A percentile compares a stretch with the other conserved stretches of the same genome.
Conservation (phyloP, 2,888 invertebrate species). For the Chelonus formosanus region DNA sequence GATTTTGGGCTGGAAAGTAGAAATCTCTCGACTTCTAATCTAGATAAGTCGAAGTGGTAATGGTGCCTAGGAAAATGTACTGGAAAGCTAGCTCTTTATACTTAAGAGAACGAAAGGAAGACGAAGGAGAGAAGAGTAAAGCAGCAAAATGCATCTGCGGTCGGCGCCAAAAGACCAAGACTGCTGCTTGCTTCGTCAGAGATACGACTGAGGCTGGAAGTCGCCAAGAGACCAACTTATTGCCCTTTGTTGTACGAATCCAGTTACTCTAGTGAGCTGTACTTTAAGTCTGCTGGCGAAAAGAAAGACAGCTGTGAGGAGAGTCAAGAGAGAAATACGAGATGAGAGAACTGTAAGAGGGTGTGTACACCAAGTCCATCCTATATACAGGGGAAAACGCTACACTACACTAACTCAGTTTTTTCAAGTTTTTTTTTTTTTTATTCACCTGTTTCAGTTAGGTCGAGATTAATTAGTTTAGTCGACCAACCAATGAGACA, state of each 20-base stretch:
- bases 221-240: slow-evolving; percentile 29
- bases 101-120: slow-evolving; percentile 21
- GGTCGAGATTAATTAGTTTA: too few species aligned
- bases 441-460: too few species aligned
- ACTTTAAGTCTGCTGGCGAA: background rate
- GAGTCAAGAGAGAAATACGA: too few species aligned
- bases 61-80: slow-evolving; percentile 25
- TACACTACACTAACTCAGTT: too few species aligned
- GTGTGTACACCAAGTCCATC: too few species aligned
- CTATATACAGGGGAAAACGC: too few species aligned
- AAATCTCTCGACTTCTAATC: slow-evolving; percentile 21
- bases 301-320: too few species aligned
- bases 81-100: slow-evolving; percentile 27
- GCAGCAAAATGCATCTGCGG: slow-evolving; percentile 25
- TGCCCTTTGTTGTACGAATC: slow-evolving; percentile 30
- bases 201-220: slow-evolving; percentile 7
- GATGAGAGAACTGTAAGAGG: too few species aligned
- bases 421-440: too few species aligned
- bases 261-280: slow-evolving; percentile 19
- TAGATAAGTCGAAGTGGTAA: slow-evolving; percentile 32
- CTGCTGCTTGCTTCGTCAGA: slow-evolving; percentile 6
- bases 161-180: slow-evolving; percentile 29
- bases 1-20: slow-evolving; percentile 15
- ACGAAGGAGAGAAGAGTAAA: slow-evolving; percentile 29
- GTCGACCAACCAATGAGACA: too few species aligned